Evolutionary conservation across 2,888 invertebrate species (phyloP), one percentile per base, ranked within the genome.

Genomic region (Stomorhina lunata): DNA sequence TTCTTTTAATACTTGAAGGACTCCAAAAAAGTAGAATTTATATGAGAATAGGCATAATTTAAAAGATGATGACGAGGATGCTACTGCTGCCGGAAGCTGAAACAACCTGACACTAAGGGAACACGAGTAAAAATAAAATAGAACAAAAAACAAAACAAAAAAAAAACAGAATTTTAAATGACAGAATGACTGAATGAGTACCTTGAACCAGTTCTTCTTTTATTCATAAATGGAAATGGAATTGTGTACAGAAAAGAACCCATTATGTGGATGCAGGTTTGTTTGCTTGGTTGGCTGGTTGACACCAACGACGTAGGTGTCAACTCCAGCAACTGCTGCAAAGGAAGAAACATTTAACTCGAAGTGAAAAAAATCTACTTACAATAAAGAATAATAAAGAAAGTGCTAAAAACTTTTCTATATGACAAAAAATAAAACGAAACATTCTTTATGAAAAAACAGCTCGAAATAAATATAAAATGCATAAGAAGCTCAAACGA

Each of bases 191-290:
- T 4, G n/a, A 37, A 43, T 43, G 20, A 22, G 25, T 20, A 76
- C 76, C 76, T 81, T 81, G 81, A 81, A 81, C 81, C 71, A 81
- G 66, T 71, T 81, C 71, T 65, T 20, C 32, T 71, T 65, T 48
- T 65, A 34, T 65, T 65, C 32, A 34, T 57, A 65, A 75, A 75
- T 40, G 43, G 12, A 75, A 75, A 65, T 72, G 22, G n/a, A 45
- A 57, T 57, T 68, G 17, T 5, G 32, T 12, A 63, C 12, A 53
- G 17, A 40, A 15, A 43, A 29, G 9, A 17, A 40, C 37, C 63
- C 29, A 73, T 27, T 45, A 66, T 45, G 17, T 17, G 4, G 10
- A 55, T 34, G 34, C 5, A 57, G 37, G 69, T 63, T 63, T 63
- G 20, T 27, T 61, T 61, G 37, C 6, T 29, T 25, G 65, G 22